These are phyloP conservation scores for Poecilia latipinna DNA, from an alignment of 2,113 vertebrate species.

Conservation along the genomic window DNA sequence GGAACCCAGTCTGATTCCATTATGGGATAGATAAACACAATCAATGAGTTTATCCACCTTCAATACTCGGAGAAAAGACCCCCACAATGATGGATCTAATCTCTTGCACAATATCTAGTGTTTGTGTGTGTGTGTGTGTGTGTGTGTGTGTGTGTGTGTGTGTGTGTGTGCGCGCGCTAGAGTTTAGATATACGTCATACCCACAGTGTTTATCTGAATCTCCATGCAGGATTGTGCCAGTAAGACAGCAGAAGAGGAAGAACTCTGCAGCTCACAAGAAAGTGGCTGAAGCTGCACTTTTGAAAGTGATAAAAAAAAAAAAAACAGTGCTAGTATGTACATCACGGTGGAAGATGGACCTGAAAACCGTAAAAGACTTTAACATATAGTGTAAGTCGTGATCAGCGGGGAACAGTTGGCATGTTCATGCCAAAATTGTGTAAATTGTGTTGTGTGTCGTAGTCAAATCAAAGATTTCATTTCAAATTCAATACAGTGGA, in stretches of 20 bases:
- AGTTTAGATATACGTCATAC: slow-evolving; percentile 9
- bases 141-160: slow-evolving; percentile 29
- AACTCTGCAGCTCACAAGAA: slow-evolving; percentile 50
- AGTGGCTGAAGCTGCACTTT: slow-evolving; percentile 67
- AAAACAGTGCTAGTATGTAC: slow-evolving; percentile 50
- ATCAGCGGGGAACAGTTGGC: too few relatives aligned
- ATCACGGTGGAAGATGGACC: background rate
- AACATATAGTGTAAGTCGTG: too few relatives aligned
- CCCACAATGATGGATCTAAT: slow-evolving; percentile 68
- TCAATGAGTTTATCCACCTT: slow-evolving; percentile 76
- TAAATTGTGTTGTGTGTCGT: too few relatives aligned
- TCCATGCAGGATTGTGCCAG: slow-evolving; percentile 38
- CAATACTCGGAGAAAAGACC: slow-evolving; percentile 70
- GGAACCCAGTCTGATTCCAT: slow-evolving; percentile 71
- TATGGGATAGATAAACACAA: slow-evolving; percentile 76
- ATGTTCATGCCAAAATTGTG: too few relatives aligned
- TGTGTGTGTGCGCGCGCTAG: slow-evolving; percentile 20
- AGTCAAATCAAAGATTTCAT: background rate
- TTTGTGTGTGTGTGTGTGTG: slow-evolving; percentile 31
- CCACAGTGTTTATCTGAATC: slow-evolving; percentile 16
- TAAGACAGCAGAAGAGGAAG: slow-evolving; percentile 56
- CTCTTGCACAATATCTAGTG: slow-evolving; percentile 59
- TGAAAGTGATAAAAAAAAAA: slow-evolving; percentile 33
- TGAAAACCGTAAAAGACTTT: background rate
- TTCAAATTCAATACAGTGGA: too few relatives aligned